These are phyloP conservation scores for Caenorhabditis sp. DNA, from an alignment of 2,888 invertebrate genomes.

Conservation along the genomic window DNA sequence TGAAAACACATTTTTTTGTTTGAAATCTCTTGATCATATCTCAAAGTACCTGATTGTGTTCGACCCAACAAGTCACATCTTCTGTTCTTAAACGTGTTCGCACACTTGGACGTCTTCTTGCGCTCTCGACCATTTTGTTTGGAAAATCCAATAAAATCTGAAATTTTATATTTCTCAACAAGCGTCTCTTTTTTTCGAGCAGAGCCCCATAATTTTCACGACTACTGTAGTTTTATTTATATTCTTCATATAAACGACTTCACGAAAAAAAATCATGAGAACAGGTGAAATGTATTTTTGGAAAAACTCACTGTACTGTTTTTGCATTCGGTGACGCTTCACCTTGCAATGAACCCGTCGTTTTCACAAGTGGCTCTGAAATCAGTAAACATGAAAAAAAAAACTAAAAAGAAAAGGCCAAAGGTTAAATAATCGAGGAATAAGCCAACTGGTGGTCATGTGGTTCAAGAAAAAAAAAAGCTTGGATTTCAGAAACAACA, in stretches of 20 bases:
- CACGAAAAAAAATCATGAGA: background rate
- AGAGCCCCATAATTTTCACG: too few species aligned
- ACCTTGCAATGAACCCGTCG: background rate
- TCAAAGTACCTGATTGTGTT: constrained; percentile 31
- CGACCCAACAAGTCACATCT: constrained; percentile 39
- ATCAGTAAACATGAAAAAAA: background rate
- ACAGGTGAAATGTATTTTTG: background rate
- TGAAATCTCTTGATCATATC: too few species aligned
- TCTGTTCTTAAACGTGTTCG: constrained; percentile 18
- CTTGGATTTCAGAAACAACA: background rate
- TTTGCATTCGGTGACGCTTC: background rate
- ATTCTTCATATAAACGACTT: background rate
- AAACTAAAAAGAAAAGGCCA: background rate
- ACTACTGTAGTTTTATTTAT: background rate
- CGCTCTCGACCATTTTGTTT: constrained; percentile 7
- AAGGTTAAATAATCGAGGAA: background rate
- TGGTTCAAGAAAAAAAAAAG: background rate
- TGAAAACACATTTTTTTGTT: background rate
- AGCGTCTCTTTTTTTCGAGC: too few species aligned
- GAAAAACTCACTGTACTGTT: background rate
- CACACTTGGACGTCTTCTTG: constrained; percentile 17
- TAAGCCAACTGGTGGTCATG: background rate
- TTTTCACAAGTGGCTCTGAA: background rate
- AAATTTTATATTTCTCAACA: background rate
- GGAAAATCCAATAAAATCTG: background rate